Evolutionary conservation across 2,113 vertebrate genomes (phyloP).

Genomic region (Apteryx owenii): DNA sequence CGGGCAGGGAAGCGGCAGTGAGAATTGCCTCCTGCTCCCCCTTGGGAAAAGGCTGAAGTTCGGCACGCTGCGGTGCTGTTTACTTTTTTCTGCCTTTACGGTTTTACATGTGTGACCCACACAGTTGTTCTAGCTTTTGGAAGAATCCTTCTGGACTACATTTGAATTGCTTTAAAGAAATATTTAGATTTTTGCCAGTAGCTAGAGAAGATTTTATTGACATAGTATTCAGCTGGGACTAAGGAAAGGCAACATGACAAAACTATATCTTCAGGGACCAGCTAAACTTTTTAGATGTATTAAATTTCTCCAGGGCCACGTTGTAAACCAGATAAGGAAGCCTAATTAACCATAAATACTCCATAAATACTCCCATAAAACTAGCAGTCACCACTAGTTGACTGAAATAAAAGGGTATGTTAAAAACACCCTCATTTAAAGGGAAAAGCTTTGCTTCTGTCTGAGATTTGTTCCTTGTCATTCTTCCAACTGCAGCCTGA

Average conservation of each 20-base stretch:
- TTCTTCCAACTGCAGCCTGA: conserved; percentile 84
- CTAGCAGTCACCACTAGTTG: conserved; percentile 47
- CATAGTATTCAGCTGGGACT: conserved; percentile 55
- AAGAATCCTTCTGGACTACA: conserved; percentile 43
- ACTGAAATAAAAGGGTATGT: conserved; percentile 41
- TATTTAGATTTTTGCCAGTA: conserved; percentile 61
- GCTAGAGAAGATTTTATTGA: conserved; percentile 69
- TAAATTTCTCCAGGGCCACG: conserved; percentile 65
- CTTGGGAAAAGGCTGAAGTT: background rate
- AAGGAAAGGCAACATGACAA: conserved; percentile 60
- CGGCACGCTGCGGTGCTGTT: background rate
- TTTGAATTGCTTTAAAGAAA: conserved; percentile 61
- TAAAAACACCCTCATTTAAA: background rate
- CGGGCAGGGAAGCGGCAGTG: fast-evolving
- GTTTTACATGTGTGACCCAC: background rate
- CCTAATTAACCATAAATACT: conserved; percentile 75
- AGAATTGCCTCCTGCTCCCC: background rate
- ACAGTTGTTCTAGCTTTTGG: background rate
- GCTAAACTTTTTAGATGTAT: conserved; percentile 72
- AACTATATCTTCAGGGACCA: conserved; percentile 62
- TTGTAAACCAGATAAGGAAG: conserved; percentile 72
- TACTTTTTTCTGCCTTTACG: background rate
- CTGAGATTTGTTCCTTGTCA: conserved; percentile 1
- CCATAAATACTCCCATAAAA: conserved; percentile 67
- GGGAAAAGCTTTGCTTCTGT: conserved; percentile 8